Evolutionary conservation across 2,888 invertebrate species (phyloP).

Genomic region (Phengaris alcon): DNA sequence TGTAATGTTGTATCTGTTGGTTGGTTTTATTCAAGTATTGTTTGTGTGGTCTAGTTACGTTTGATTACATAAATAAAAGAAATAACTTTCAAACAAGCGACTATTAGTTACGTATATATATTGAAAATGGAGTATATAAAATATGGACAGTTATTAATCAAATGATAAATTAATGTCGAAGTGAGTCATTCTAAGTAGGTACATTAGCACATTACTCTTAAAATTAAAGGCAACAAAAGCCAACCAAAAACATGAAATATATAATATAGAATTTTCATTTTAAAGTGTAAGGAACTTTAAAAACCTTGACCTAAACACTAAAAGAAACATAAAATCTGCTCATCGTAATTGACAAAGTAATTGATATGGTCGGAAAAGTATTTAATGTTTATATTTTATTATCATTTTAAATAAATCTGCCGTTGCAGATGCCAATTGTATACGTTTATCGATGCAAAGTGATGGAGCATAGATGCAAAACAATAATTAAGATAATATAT

Average conservation of each 20-base stretch:
- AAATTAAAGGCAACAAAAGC: neutral
- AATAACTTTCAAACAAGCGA: neutral
- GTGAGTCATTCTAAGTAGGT: too few relatives aligned
- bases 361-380: neutral
- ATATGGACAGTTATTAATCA: too few relatives aligned
- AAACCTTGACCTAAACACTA: neutral
- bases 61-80: neutral
- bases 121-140: too few relatives aligned
- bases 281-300: neutral
- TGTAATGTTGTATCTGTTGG: neutral
- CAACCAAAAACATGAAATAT: neutral
- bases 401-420: neutral
- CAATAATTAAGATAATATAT: neutral
- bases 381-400: neutral
- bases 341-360: neutral
- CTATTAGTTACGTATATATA: too few relatives aligned
- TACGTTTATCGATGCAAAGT: neutral
- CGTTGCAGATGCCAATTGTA: neutral
- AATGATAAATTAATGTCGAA: too few relatives aligned
- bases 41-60: neutral
- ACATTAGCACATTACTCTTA: too few relatives aligned
- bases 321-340: neutral
- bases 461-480: neutral
- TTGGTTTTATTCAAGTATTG: neutral
- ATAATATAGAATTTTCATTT: neutral